Evolutionary conservation across 2,888 invertebrate genomes (phyloP), one percentile per base, ranked within the genome.

Genomic region (Dusona sp.): DNA sequence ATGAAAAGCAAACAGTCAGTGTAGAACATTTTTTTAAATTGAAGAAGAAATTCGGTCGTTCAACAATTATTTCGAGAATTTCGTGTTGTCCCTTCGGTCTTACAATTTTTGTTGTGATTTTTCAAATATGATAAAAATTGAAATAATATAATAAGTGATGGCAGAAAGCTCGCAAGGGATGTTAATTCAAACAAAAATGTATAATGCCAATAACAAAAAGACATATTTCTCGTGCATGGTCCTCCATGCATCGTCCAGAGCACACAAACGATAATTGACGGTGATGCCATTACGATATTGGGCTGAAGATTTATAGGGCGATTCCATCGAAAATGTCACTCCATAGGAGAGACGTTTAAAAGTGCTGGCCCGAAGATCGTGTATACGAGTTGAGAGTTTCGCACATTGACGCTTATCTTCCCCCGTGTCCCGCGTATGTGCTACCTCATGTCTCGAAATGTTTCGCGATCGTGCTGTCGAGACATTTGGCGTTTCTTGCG

Each of bases 401-500:
- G 73, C 65, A 64, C 79, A 73, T 80, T 51, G 68, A 75, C 70
- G 74, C 42, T 33, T 67, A 67, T 67, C 61, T 36, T 19, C 9
- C 19, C 16, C 13, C 54, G 16, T 4, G 33, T 48, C 38, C n/a
- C 29, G 72, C 67, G 54, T 79, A 57, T 74, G 74, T 65, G 68
- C 51, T 51, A 33, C 36, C 38, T 82, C 74, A 36, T 57, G 74
- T 79, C 77, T 84, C 65, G 78, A 84, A 84, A 82, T 54, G 70
- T 75, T 82, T 74, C 65, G 72, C 82, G 86, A 87, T 87, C 86
- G 86, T 87, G 86, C 79, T 68, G 86, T 54, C 86, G 79, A 87
- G 86, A 87, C 86, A 84, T 87, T 87, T 87, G 54, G 84, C 86
- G 68, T 84, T 84, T 84, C 75, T 84, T 75, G 84, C 72, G 81